Conservation (phyloP, 2,113 vertebrate species). For the Limnothrissa miodon region DNA sequence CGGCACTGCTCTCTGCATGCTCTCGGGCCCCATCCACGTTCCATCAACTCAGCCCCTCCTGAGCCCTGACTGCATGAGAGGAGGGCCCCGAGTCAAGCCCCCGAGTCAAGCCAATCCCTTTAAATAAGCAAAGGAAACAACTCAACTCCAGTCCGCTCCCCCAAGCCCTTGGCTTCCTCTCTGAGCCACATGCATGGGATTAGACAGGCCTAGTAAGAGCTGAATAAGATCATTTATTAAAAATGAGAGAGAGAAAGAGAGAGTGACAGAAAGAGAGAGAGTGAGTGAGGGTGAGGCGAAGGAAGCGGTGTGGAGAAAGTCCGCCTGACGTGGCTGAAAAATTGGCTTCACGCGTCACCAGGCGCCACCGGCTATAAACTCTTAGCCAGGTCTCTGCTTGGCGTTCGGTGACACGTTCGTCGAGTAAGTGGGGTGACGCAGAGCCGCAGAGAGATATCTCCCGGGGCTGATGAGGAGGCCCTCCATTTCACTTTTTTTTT, state of each 20-base stretch:
- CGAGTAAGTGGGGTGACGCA: neutral
- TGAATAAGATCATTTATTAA: neutral
- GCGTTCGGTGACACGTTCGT: neutral
- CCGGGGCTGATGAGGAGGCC: neutral
- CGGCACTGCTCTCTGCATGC: neutral
- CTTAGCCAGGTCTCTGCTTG: neutral
- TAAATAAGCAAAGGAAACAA: constrained; percentile 8
- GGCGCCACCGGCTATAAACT: neutral
- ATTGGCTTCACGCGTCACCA: neutral
- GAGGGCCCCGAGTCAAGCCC: neutral
- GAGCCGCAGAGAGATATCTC: neutral
- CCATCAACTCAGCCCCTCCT: neutral
- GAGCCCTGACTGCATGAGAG: neutral
- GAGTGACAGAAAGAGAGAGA: neutral
- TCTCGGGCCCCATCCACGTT: neutral
- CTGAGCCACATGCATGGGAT: neutral
- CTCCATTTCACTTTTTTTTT: neutral
- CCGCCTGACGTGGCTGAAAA: neutral
- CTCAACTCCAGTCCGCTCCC: neutral
- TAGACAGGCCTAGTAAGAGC: neutral
- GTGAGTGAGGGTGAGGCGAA: too few relatives aligned
- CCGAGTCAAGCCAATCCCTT: too few relatives aligned
- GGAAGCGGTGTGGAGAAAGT: too few relatives aligned
- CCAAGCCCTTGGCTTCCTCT: neutral
- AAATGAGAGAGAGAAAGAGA: neutral